phyloP scores from a whole-genome alignment of 2,888 invertebrate species.

The Euzetes globulus region DNA sequence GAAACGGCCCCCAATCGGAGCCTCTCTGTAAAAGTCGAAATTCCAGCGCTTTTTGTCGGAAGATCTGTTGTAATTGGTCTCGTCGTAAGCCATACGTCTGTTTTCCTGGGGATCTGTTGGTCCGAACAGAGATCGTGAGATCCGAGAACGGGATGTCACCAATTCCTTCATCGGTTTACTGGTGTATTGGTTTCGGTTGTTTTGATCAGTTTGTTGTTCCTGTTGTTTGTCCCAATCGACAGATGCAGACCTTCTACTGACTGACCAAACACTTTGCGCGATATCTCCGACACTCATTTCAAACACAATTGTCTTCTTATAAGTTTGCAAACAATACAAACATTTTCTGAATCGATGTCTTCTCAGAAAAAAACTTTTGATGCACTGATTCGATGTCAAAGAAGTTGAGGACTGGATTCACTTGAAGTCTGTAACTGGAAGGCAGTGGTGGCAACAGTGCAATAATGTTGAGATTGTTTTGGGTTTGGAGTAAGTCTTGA shows the following conservation, averaged over 20 bases:
- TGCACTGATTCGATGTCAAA: no score
- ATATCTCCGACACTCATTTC: conserved; percentile 21
- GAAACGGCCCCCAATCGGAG: conserved; percentile 39
- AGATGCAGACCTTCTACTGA: not conserved
- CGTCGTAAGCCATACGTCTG: conserved; percentile 9
- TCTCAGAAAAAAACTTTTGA: no score
- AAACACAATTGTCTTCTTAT: not conserved
- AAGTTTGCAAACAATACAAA: conserved; percentile 19
- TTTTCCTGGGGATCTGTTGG: conserved; percentile 34
- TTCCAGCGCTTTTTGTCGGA: conserved; percentile 37
- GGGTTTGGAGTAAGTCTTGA: not conserved
- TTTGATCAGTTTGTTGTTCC: not conserved
- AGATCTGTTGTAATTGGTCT: conserved; percentile 7
- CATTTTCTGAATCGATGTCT: not conserved
- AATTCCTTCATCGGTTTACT: not conserved
- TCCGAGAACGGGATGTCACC: not conserved
- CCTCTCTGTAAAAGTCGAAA: conserved; percentile 40
- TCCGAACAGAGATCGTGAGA: conserved; percentile 35
- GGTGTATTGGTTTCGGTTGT: not conserved
- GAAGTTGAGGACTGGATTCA: no score
- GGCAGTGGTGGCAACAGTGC: no score
- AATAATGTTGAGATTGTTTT: conserved; percentile 7
- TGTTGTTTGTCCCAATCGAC: conserved; percentile 6
- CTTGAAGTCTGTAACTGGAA: no score
- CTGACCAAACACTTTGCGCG: conserved; percentile 26